Conservation (phyloP, 2,113 vertebrate genomes). For the Accipiter virgatus region DNA sequence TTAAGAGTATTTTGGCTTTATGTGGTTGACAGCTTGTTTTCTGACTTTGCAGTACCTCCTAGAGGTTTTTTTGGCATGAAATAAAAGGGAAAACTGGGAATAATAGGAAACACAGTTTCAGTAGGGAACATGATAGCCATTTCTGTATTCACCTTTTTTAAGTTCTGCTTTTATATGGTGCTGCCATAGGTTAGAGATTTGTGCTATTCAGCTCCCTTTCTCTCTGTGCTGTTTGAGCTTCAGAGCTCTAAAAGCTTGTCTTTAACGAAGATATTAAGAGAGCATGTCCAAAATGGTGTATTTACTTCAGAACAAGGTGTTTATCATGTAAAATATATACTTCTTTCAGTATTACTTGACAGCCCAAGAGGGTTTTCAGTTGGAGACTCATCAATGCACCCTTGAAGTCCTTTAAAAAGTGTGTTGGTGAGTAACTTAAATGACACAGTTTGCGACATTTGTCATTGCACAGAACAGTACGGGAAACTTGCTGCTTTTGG, state of each 20-base stretch:
- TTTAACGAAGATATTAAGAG: neutral
- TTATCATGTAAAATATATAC: neutral
- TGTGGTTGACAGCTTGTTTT: neutral
- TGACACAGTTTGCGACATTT: neutral
- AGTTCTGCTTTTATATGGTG: neutral
- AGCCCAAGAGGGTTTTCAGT: neutral
- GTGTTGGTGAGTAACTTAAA: neutral
- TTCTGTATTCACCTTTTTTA: neutral
- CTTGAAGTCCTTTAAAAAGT: neutral
- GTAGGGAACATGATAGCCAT: neutral
- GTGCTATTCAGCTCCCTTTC: neutral
- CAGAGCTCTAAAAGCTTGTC: neutral
- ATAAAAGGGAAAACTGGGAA: neutral
- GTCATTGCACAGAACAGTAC: neutral
- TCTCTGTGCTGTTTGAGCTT: neutral
- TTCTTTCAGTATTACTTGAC: neutral
- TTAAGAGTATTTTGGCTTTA: neutral
- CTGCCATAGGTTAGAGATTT: neutral
- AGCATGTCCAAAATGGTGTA: neutral
- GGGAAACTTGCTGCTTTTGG: neutral
- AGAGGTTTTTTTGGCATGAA: neutral
- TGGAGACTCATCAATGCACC: neutral
- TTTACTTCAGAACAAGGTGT: conserved; percentile 25
- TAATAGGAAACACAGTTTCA: neutral
- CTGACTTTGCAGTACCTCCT: neutral